Evolutionary conservation across 1,140 invertebrate species (phyloP), one percentile per base, ranked within the genome.

Genomic region (Drosophila elegans): DNA sequence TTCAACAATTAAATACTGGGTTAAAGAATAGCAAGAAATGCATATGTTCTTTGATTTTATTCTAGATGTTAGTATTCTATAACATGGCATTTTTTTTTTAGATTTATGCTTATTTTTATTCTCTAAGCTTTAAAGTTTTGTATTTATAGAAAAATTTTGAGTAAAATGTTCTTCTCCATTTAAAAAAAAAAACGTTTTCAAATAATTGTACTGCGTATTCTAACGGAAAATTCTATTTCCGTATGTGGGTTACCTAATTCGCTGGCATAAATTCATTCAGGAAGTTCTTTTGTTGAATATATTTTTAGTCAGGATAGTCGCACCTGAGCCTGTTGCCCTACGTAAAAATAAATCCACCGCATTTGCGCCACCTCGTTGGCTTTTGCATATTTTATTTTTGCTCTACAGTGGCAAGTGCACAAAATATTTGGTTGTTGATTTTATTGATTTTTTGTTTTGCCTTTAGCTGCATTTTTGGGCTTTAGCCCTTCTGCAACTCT

Each of bases 291-390:
- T 36, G 52, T 41, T 36, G 34, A 57, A 57, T 69, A 52, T 85
- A 53, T 85, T 54, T 63, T 36, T 52, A 53, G 48, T 41, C 34
- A 41, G 55, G 51, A 72, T 41, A 51, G 61, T 41, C 13, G 16
- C 48, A 61, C 63, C 53, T 57, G 82, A 51, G 64, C 83, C 69
- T 72, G 69, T 68, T 78, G 74, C 42, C 74, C 73, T 82, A 63
- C 68, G 88, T 88, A 89, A 88, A 89, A 83, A 88, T 89, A 88
- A 88, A 88, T 89, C 83, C 80, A 74, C 67, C 75, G 84, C 83
- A 88, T 88, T 88, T 88, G 83, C 83, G 80, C 83, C 72, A 79
- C 71, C 61, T 83, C 71, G 79, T 80, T 80, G 79, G 59, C 49
- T 89, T 89, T 83, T 89, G 75, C 79, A 88, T 88, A 88, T 88